Base-by-base conservation (phyloP, 1,140 invertebrate species). In the Drosophila eugracilis region DNA sequence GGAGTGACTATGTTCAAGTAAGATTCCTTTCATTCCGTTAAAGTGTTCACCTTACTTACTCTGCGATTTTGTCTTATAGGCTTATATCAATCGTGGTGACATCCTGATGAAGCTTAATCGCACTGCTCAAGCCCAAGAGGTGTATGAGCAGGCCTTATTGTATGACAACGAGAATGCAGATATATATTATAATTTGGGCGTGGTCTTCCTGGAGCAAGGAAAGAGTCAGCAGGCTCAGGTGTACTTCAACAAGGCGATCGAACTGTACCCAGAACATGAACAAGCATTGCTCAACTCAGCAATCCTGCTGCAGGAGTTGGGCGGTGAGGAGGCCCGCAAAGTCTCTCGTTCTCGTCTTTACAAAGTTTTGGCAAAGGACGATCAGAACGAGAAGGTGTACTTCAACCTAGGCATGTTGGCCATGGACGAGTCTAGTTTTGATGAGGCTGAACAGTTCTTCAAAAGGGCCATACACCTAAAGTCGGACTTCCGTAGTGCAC, bases 141-240 rank as follows among this genome's bases (percentile, higher is more conserved):
- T 98, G 19, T 99, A 99, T 90, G 97, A 98, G 90, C 94, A 96
- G 90, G 98, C 98, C 0, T 92, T 99, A 17, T 94, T 97, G 73
- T 98, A 98, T 92, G 98, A 99, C 90, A 97, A 95, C 83, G 96
- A 96, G 77, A 99, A 99, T 93, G 97, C 98, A 2, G 98, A 99
- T 91, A 98, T 99, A 80, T 98, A 99, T 92, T 99, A 99, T 89
- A 99, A 99, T 92, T 96, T 99, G 65, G 98, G 98, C 21, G 98
- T 99, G 26, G 98, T 99, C 0, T 95, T 97, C 70, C 92, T 99
- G 71, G 98, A 99, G 90, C 96, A 97, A 93, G 96, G 97, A 21
- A 97, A 98, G 92, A 95, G 96, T 1, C 95, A 96, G 0, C 96
- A 98, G 91, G 98, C 98, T 1, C 92, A 98, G 24, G 95, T 96